Evolutionary conservation across 2,888 invertebrate species (phyloP).

Genomic region (Dyspetes luteomarginatus): DNA sequence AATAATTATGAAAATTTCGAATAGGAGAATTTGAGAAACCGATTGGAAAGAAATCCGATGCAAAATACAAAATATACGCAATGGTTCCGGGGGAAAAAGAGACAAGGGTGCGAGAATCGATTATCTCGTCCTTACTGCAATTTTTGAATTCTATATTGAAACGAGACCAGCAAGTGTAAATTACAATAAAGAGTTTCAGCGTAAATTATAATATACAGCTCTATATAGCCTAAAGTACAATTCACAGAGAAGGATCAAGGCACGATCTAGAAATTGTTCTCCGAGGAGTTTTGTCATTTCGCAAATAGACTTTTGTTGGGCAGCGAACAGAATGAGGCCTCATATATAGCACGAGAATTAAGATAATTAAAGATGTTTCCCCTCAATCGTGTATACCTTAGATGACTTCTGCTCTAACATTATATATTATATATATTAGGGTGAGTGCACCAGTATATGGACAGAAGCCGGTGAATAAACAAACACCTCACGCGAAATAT

Average conservation of each 20-base stretch:
- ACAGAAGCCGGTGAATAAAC: too few relatives aligned
- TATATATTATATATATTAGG: too few relatives aligned
- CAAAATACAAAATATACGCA: background rate
- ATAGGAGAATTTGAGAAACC: background rate
- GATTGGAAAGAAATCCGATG: background rate
- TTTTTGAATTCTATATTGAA: conserved; percentile 8
- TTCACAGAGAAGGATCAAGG: conserved; percentile 4
- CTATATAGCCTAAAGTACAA: too few relatives aligned
- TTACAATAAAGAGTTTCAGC: too few relatives aligned
- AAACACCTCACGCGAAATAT: too few relatives aligned
- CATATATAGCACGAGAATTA: background rate
- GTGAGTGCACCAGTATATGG: too few relatives aligned
- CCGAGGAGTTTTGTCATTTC: conserved; percentile 34
- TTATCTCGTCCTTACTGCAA: conserved; percentile 1
- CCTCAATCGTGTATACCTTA: conserved; percentile 1
- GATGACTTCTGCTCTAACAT: conserved; percentile 19
- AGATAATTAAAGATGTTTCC: conserved; percentile 48
- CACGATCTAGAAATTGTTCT: conserved; percentile 6
- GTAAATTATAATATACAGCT: too few relatives aligned
- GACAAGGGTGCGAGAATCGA: background rate
- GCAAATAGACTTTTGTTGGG: conserved; percentile 40
- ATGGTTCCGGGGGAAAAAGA: background rate
- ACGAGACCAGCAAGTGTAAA: background rate
- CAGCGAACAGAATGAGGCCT: conserved; percentile 1
- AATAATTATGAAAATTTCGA: too few relatives aligned